Base-by-base conservation (phyloP, 53 echinoderm and acorn worm genomes). In the Patiria pectinifera region DNA sequence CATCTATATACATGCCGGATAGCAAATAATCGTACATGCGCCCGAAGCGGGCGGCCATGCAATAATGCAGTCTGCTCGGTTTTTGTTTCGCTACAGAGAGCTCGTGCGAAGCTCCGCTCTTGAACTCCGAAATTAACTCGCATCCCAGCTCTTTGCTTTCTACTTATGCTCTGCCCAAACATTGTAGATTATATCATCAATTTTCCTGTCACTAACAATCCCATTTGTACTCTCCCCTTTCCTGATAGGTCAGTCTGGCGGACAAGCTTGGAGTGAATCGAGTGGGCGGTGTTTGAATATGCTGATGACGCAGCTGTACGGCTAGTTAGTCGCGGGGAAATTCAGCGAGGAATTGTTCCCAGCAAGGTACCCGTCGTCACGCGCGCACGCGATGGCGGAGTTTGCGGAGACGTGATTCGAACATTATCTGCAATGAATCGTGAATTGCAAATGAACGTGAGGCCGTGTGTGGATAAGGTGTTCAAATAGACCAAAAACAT, bases 261-360 rank as follows among this genome's bases (percentile, higher is more conserved):
- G 74, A 74, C 24, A 24, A 3, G 24, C 74, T 0, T 74, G 22
- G 74, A 24, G 13, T 4, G 74, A 23, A 74, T n/a, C 24, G 10
- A 5, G 74, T 74, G 74, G 74, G 74, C 24, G 74, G 74, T 74
- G 74, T 74, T 74, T 74, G 74, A 21, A 74, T n/a, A n/a, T 74
- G 19, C 74, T 74, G 74, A 74, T 70, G 14, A 21, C 19, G 70
- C 16, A 4, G 12, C 24, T 22, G 24, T 21, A n/a, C 22, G 24
- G 74, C 6, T 74, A 23, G 4, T 74, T 74, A 9, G 74, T 74
- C 4, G 24, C 22, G 24, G 22, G 24, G 74, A 16, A 6, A 10
- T 21, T 74, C 66, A 66, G 66, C 10, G 18, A 18, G 4, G 19
- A 74, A 6, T 74, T 25, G 9, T 24, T 74, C 6, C 24, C 15